Percentiles rank a stretch among this genome's conserved stretches.
Conservation (phyloP, 2,797 vertebrate genomes). For the Myotis pilosus region DNA sequence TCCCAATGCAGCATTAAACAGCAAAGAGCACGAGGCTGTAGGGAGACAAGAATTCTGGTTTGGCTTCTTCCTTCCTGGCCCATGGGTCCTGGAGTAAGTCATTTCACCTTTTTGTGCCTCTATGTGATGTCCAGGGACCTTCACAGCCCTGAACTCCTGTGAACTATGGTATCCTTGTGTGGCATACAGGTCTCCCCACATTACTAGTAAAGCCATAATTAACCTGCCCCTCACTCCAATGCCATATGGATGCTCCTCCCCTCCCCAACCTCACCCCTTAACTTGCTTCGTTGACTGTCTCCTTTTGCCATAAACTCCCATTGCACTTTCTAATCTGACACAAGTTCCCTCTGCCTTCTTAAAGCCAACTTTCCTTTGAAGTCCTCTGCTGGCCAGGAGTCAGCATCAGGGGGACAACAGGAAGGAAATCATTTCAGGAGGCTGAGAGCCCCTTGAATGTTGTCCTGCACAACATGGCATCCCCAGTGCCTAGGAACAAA, state of each 20-base stretch:
- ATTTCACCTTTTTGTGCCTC: background rate
- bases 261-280: fast-evolving
- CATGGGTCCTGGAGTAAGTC: background rate
- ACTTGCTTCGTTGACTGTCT: background rate
- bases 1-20: fast-evolving
- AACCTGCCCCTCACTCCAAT: background rate
- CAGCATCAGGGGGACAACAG: background rate
- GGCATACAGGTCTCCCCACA: background rate
- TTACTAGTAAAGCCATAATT: background rate
- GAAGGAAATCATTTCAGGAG: background rate
- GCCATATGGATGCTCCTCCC: no score
- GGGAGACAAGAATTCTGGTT: background rate
- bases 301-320: background rate
- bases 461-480: background rate
- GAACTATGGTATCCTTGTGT: background rate
- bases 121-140: background rate
- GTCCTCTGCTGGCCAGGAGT: background rate
- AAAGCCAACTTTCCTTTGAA: background rate
- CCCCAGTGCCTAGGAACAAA: no score
- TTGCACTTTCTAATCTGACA: background rate
- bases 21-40: background rate
- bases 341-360: background rate
- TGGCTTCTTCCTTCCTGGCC: background rate
- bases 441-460: background rate
- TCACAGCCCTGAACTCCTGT: background rate